Conservation (phyloP, 2,797 vertebrate species). For the Jordanella pulchra region DNA sequence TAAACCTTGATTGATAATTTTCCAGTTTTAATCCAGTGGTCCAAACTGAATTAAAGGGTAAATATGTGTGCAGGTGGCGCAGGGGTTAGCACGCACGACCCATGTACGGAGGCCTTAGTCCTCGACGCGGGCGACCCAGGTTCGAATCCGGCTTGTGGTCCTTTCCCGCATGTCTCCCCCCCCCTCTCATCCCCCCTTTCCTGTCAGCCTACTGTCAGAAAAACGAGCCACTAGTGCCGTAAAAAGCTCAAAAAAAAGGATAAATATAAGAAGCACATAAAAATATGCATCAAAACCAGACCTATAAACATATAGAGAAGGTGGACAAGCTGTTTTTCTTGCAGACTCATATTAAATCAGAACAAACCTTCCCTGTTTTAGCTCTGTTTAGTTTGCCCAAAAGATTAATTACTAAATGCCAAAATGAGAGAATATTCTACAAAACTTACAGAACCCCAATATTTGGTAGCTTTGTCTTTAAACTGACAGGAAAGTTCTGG, state of each 20-base stretch:
- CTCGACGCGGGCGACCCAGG: too few species aligned
- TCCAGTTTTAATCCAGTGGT: neutral
- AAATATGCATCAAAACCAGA: neutral
- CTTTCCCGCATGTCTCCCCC: too few species aligned
- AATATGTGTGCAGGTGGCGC: too few species aligned
- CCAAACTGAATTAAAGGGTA: neutral
- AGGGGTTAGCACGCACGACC: too few species aligned
- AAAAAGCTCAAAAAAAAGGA: too few species aligned
- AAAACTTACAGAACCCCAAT: neutral
- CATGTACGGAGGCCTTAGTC: too few species aligned
- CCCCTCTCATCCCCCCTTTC: too few species aligned
- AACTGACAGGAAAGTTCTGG: neutral
- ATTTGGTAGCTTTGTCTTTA: neutral
- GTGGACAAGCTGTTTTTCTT: too few species aligned
- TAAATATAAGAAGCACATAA: neutral
- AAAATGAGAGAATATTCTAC: neutral
- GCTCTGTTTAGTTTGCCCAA: neutral
- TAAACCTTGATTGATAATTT: slow-evolving; percentile 12
- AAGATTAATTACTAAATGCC: too few species aligned
- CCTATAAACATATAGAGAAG: neutral
- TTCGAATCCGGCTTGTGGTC: too few species aligned
- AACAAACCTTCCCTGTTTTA: neutral
- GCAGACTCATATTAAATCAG: neutral
- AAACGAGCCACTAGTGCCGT: too few species aligned
- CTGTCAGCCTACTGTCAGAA: too few species aligned